These are phyloP conservation scores for Trisateles emortualis DNA, from an alignment of 2,888 invertebrate species.

Conservation along the genomic window DNA sequence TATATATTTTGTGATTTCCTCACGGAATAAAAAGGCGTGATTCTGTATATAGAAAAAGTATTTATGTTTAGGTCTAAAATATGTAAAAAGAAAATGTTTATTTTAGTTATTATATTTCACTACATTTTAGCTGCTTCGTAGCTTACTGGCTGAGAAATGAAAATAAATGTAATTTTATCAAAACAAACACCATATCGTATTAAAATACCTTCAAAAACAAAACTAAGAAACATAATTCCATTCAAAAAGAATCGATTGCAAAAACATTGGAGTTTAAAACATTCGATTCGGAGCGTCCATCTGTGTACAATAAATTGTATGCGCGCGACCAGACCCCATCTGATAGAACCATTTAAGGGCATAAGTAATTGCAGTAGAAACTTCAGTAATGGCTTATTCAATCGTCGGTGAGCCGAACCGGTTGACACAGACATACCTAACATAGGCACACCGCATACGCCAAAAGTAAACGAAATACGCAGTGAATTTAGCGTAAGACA, in stretches of 20 bases:
- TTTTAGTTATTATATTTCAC: too few relatives aligned
- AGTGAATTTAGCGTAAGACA: constrained; percentile 26
- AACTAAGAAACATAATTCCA: not conserved
- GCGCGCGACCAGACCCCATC: constrained; percentile 58
- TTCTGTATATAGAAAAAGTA: too few relatives aligned
- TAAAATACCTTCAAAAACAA: not conserved
- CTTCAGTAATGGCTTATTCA: constrained; percentile 80
- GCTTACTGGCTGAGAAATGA: too few relatives aligned
- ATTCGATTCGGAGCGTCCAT: constrained; percentile 59
- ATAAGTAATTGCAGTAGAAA: constrained; percentile 77
- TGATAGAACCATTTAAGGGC: constrained; percentile 67
- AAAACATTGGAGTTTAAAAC: constrained; percentile 37
- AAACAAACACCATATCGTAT: not conserved
- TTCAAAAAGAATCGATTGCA: not conserved
- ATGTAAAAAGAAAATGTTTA: too few relatives aligned
- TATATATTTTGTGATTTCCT: too few relatives aligned
- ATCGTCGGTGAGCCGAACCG: constrained; percentile 57
- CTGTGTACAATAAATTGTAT: constrained; percentile 68
- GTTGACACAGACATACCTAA: constrained; percentile 55
- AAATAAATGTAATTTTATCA: too few relatives aligned
- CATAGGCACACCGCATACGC: constrained; percentile 25
- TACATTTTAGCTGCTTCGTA: too few relatives aligned
- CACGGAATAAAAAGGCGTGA: too few relatives aligned
- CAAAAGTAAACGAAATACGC: constrained; percentile 39
- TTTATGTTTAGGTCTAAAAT: too few relatives aligned